Base-by-base conservation (phyloP, 2,113 vertebrate genomes). In the Nannospalax galili region DNA sequence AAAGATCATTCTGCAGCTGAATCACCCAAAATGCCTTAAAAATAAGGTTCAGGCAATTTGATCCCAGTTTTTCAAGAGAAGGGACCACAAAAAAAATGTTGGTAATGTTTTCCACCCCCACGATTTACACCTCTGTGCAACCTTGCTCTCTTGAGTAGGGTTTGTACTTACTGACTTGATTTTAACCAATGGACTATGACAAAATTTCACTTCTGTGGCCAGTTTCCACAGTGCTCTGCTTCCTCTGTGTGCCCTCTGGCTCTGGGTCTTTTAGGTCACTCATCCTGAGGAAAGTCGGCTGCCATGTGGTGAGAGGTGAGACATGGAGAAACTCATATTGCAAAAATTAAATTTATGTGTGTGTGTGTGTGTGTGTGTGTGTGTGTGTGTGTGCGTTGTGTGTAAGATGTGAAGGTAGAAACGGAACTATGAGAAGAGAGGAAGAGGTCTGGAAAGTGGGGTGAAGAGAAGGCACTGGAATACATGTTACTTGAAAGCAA, bases 1-100 rank as follows among this genome's bases (percentile, higher is more conserved):
- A 52, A 88, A 35, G 24, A 1, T 37, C 15, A 78, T 52, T 26
- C 5, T 14, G 19, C 15, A 52, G 60, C 26, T 67, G 14, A 73
- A 40, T 70, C 42, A 69, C 11, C 48, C 58, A 86, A 52, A 64
- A 70, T 26, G 20, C n/a, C 58, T 20, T 87, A 52, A 75, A 85
- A 93, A 79, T 37, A 62, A 62, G 74, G 30, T 20, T 75, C 62
- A 32, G 20, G 15, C 40, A 56, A 22, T 84, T 88, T 22, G n/a
- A 9, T 65, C 16, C 60, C 45, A 90, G 32, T 5, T 75, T 96
- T 86, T 90, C 48, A 88, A 95, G 74, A 45, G 58, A 77, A 64
- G 58, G 37, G 16, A 48, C 35, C 17, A 14, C 28, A 12, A 2
- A 37, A 95, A 87, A 74, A 67, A 32, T 80, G 20, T 24, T 74